phyloP scores from a whole-genome alignment of 2,113 vertebrate species.

The Paradisaea rubra region DNA sequence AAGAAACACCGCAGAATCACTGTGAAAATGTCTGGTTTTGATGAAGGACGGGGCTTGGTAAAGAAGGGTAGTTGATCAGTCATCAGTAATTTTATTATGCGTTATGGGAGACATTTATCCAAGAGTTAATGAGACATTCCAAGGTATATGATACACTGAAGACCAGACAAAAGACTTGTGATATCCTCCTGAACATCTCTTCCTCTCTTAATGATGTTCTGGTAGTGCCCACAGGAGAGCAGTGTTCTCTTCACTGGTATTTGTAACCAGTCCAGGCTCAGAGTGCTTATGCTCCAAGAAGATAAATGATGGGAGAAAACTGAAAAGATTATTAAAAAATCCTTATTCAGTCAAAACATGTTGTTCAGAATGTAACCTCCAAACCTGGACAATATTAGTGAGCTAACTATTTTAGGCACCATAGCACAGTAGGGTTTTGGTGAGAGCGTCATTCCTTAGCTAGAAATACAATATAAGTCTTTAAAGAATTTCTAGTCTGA shows the following conservation, averaged over 20 bases:
- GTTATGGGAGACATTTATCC: background rate
- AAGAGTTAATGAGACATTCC: constrained; percentile 5
- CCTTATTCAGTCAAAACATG: constrained; percentile 25
- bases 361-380: constrained; percentile 28
- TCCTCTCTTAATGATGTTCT: background rate
- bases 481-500: constrained; percentile 43
- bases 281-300: background rate
- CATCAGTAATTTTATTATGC: background rate
- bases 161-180: background rate
- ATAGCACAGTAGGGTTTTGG: constrained; percentile 58
- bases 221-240: constrained; percentile 7
- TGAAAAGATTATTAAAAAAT: constrained; percentile 39
- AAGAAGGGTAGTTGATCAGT: background rate
- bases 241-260: background rate
- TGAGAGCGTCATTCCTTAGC: constrained; percentile 40
- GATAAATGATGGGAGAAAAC: constrained; percentile 22
- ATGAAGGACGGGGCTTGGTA: background rate
- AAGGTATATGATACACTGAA: background rate
- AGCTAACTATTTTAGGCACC: constrained; percentile 63
- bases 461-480: constrained; percentile 43
- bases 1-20: background rate
- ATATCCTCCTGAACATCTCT: background rate
- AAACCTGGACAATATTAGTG: constrained; percentile 52
- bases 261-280: constrained; percentile 4
- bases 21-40: background rate